phyloP scores from a whole-genome alignment of 2,797 vertebrate genomes.

The Anomalospiza imberbis region DNA sequence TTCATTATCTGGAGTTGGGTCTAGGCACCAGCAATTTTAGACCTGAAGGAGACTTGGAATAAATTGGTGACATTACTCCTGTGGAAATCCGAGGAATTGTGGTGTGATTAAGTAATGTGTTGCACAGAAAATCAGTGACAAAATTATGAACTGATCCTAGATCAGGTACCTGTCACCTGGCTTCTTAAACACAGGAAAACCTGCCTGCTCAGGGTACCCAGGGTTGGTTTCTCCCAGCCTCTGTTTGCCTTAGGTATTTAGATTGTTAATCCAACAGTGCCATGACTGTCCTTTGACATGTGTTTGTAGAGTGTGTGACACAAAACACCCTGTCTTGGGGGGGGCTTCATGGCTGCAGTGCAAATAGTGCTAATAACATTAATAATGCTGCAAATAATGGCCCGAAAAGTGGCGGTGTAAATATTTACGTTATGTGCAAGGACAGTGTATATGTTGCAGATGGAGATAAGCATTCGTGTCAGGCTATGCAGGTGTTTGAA shows the following conservation, averaged over 20 bases:
- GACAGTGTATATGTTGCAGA: background rate
- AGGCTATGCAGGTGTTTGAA: background rate
- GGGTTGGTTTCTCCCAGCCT: background rate
- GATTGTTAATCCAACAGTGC: background rate
- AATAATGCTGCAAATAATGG: background rate
- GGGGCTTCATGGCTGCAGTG: background rate
- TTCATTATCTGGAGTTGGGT: background rate
- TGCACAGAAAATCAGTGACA: background rate
- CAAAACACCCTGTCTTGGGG: background rate
- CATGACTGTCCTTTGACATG: accelerated
- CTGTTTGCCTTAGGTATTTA: background rate
- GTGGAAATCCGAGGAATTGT: background rate
- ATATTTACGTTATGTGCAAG: background rate
- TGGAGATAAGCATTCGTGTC: background rate
- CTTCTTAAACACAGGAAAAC: background rate
- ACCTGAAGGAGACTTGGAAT: background rate
- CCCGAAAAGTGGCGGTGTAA: background rate
- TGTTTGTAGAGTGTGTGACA: background rate
- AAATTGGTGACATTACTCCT: background rate
- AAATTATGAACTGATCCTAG: background rate
- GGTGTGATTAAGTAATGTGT: background rate
- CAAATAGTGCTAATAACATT: background rate
- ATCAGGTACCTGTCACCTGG: background rate
- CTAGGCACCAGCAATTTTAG: background rate
- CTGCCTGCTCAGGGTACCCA: background rate